Evolutionary conservation across 2,888 invertebrate genomes (phyloP), one percentile per base, ranked within the genome.

Genomic region (Loripinus fragilis): DNA sequence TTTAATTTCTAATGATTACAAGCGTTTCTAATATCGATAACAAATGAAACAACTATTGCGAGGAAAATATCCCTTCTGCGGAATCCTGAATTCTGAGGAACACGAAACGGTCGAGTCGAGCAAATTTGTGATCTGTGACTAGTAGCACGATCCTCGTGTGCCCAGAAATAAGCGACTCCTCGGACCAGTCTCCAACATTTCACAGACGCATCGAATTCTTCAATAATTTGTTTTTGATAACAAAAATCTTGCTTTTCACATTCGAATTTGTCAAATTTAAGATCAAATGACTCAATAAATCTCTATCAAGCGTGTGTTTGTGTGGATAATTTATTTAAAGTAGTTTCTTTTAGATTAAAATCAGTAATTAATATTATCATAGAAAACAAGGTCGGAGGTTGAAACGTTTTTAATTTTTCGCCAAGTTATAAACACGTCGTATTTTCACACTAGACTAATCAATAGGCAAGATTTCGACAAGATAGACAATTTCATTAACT

Each of bases 1-100:
- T 60, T 60, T 60, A 60, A 60, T 60, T 60, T 60, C 60, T 60
- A 60, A 60, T 60, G 60, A 60, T 60, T 60, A 60, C 60, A 60
- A 60, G 33, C 60, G 60, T 60, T 60, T 60, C 60, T 60, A 60
- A 60, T 60, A 60, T 60, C 60, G 60, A 60, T 60, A 33, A 28
- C 60, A 60, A 38, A 38, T 38, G 38, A 12, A 8, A 12, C 38
- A 8, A n/a, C n/a, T n/a, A n/a, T n/a, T n/a, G n/a, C n/a, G n/a
- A n/a, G n/a, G n/a, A n/a, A n/a, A n/a, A n/a, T n/a, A n/a, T n/a
- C n/a, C n/a, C 12, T 12, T 38, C 38, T 8, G 38, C 38, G 38
- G 5, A 38, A 38, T 8, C 38, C 38, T n/a, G 38, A 38, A 8
- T 12, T 38, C 7, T 38, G 5, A 12, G 7, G 7, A 38, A 38